A percentile compares a stretch with the other conserved stretches of the same genome.
phyloP scores from a whole-genome alignment of 2,113 vertebrate genomes.

The Myodes glareolus region DNA sequence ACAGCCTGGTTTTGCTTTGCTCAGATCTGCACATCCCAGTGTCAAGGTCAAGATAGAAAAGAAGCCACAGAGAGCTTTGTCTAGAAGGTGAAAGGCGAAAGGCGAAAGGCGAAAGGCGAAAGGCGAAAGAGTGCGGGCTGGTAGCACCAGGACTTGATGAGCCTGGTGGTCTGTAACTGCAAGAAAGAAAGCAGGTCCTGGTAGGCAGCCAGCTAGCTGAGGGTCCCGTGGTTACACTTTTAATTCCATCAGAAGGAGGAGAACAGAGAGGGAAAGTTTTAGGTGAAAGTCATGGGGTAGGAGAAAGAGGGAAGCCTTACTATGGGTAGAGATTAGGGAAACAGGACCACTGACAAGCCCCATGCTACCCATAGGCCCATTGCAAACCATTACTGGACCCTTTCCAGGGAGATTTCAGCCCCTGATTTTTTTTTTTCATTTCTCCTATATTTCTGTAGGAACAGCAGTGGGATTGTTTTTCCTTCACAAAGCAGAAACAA shows the following conservation, averaged over 20 bases:
- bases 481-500: not conserved
- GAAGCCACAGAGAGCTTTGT: not conserved
- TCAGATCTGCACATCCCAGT: not conserved
- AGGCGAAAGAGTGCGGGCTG: not conserved
- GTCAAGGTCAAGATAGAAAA: not conserved
- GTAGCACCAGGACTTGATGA: not conserved
- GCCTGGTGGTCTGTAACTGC: not conserved
- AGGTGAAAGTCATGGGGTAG: fast-evolving
- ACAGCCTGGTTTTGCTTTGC: not conserved
- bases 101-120: not conserved
- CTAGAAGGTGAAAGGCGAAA: not conserved
- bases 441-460: conserved; percentile 22
- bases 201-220: not conserved
- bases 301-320: not conserved
- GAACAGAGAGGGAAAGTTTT: not conserved
- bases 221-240: not conserved
- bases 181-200: not conserved
- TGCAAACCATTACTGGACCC: not conserved
- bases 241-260: not conserved
- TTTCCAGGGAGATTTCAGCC: not conserved
- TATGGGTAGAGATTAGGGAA: not conserved
- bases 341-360: not conserved
- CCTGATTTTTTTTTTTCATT: conserved; percentile 31
- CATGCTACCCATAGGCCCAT: not conserved
- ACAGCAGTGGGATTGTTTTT: not conserved